Base-by-base conservation (phyloP, 1,140 invertebrate genomes). In the Microplitis demolitor region DNA sequence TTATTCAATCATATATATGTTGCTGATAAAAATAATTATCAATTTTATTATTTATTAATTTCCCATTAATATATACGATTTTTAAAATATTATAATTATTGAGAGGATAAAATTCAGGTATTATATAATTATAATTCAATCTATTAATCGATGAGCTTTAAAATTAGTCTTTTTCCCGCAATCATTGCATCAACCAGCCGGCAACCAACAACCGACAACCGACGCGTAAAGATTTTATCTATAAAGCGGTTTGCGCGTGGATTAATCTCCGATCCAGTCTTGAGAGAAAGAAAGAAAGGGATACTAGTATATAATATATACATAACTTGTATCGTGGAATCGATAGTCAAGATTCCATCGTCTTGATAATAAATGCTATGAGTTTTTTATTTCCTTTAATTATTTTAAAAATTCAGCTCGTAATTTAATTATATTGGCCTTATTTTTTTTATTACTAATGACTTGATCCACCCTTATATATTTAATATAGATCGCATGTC, bases 211-310 rank as follows among this genome's bases (percentile, higher is more conserved):
- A 24, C 24, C 69, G 60, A 3, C 54, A 58, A 63, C 60, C 61
- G 67, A 69, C 56, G 67, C 67, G 51, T 35, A 61, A 69, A 69
- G 67, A 69, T 69, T 24, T 69, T 69, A 69, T 69, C 67, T 37
- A 8, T 50, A 45, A 69, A 24, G 53, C 35, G 53, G 35, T 34
- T 45, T 69, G 67, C 31, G 33, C 54, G 61, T 69, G 50, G 61
- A 69, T 34, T 31, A 31, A 14, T 11, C 9, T 14, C 24, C 6
- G 31, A 31, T 34, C 24, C 24, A 24, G 24, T 24, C 24, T 24
- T 24, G 24, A 24, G 24, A 24, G 2, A 24, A 2, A 24, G 24
- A 24, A 24, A 24, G 24, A 24, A 24, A 24, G 24, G 2, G 24
- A 24, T 24, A 24, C 24, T 24, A 24, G 24, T 0, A 24, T 24